These are phyloP conservation scores for Vimba vimba DNA, from an alignment of 2,113 vertebrate genomes.

Conservation along the genomic window DNA sequence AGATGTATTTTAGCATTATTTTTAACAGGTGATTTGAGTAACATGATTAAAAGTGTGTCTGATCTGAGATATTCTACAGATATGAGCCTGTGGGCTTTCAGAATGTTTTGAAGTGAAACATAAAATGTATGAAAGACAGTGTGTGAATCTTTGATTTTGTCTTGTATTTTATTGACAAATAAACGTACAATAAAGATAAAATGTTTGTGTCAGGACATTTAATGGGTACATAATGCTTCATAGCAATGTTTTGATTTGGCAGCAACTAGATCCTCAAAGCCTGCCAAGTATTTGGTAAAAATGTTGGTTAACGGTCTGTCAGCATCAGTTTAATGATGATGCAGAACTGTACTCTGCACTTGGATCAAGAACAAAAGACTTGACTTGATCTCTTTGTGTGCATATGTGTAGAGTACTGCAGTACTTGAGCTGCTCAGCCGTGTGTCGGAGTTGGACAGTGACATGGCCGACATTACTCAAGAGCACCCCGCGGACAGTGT, in stretches of 20 bases:
- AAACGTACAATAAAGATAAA: constrained; percentile 30
- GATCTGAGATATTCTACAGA: background rate
- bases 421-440: constrained; percentile 79
- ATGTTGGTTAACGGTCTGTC: background rate
- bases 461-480: constrained; percentile 96
- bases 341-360: background rate
- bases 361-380: background rate
- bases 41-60: background rate
- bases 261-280: background rate
- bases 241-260: background rate
- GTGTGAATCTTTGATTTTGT: constrained; percentile 19
- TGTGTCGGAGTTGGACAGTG: constrained; percentile 89
- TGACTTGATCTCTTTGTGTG: constrained; percentile 44
- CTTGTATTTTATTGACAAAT: constrained; percentile 33
- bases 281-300: background rate
- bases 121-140: background rate
- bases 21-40: background rate
- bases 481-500: constrained; percentile 75
- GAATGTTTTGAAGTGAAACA: background rate
- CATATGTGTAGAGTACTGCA: constrained; percentile 73
- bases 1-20: background rate
- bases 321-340: background rate
- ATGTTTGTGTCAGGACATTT: constrained; percentile 40
- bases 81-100: background rate
- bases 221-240: constrained; percentile 21